phyloP scores from a whole-genome alignment of 2,113 vertebrate genomes.

The Planiliza haematocheilus region DNA sequence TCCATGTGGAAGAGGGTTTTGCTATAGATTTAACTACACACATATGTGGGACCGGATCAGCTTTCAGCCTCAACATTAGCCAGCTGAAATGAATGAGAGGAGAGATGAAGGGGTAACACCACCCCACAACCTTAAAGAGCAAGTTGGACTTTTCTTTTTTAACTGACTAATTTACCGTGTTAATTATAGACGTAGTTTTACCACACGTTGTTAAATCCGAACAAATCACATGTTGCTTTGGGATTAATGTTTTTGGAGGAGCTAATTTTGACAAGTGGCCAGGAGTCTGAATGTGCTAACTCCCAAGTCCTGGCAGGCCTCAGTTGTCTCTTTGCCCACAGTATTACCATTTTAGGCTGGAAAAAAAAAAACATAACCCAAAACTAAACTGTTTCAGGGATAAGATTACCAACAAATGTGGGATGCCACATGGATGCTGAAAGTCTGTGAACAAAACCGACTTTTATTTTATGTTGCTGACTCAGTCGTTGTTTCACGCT shows the following conservation, averaged over 20 bases:
- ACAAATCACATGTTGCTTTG: slow-evolving; percentile 6
- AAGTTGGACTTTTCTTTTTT: background rate
- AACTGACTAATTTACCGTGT: slow-evolving; percentile 6
- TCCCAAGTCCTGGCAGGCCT: slow-evolving; percentile 9
- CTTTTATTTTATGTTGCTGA: background rate
- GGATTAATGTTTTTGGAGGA: background rate
- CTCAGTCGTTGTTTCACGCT: background rate
- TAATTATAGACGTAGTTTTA: slow-evolving; percentile 29
- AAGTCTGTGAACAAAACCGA: background rate
- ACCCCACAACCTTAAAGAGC: accelerated
- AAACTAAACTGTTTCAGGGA: slow-evolving; percentile 13
- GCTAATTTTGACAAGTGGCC: slow-evolving; percentile 43
- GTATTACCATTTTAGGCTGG: slow-evolving; percentile 46
- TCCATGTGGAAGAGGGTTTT: too few species aligned
- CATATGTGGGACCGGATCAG: background rate
- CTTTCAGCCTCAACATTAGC: background rate
- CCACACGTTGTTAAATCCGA: slow-evolving; percentile 12
- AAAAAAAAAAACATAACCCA: slow-evolving; percentile 42
- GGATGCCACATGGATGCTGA: background rate
- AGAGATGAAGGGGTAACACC: background rate
- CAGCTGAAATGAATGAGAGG: background rate
- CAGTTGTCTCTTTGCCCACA: background rate
- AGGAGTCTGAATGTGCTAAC: slow-evolving; percentile 16
- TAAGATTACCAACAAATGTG: background rate
- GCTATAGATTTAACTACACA: background rate